Base-by-base conservation (phyloP, 2,113 vertebrate species). In the Melospiza melodia region DNA sequence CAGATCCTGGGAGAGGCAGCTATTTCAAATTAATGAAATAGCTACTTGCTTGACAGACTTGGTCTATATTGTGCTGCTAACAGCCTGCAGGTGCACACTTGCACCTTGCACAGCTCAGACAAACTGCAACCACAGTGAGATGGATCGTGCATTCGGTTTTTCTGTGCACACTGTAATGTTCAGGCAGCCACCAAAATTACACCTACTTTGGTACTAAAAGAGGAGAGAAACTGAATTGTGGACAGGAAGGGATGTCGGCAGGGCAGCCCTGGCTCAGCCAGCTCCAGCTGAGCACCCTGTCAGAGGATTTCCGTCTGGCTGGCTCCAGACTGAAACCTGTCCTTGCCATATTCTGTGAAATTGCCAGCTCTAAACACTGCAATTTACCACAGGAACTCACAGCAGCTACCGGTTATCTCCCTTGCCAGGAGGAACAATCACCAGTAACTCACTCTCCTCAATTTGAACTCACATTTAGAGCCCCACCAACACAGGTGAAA, bases 151-250 rank as follows among this genome's bases (percentile, higher is more conserved):
- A 4, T 28, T 59, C 86, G 28, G 31, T 4, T 65, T 58, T 20
- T 6, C 62, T 15, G 24, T 1, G 7, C 11, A 7, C 13, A 2
- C 3, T 1, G 7, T 5, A 8, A 61, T 0, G 7, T 9, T 69
- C 15, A 25, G 46, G n/a, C 1, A 54, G n/a, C 3, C 43, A 44
- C n/a, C 25, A 6, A 28, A 80, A 63, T 48, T 22, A 63, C 23
- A 51, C 2, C 19, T 48, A 5, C 16, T 82, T 31, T n/a, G 69
- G 14, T 0, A 0, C 54, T 57, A 57, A 25, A 73, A 15, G 19
- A 41, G 49, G 6, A 30, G 30, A 75, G 24, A 63, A 85, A 89
- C 4, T 11, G 14, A 72, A 65, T 12, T 25, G 49, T 0, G 43
- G 48, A 23, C 12, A 12, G 22, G 41, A 0, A 57, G 52, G 54